Evolutionary conservation across 1,140 invertebrate species (phyloP).

Genomic region (Brachionus calyciflorus): DNA sequence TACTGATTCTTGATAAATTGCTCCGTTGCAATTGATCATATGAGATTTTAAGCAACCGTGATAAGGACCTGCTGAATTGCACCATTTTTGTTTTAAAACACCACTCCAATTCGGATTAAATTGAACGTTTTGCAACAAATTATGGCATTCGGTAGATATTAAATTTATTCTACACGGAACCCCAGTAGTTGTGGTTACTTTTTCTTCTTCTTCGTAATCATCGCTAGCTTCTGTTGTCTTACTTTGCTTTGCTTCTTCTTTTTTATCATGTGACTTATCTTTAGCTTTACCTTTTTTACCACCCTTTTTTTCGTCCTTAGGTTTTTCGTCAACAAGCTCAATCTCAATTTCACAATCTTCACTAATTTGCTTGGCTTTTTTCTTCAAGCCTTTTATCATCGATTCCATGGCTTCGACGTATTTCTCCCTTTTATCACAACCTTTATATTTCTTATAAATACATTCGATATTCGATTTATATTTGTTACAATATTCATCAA

Average conservation of each 20-base stretch:
- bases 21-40: constrained; percentile 3
- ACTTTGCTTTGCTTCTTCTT: background rate
- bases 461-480: constrained; percentile 30
- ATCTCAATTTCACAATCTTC: constrained; percentile 45
- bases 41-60: constrained; percentile 8
- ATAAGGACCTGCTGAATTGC: constrained; percentile 2
- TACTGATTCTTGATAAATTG: constrained; percentile 4
- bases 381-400: constrained; percentile 33
- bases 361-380: constrained; percentile 29
- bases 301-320: background rate
- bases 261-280: background rate
- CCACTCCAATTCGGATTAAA: constrained; percentile 37
- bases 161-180: background rate
- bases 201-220: constrained; percentile 16
- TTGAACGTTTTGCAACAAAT: constrained; percentile 18
- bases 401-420: constrained; percentile 29
- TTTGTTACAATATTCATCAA: constrained; percentile 30
- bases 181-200: background rate
- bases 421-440: constrained; percentile 37
- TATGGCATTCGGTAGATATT: constrained; percentile 15
- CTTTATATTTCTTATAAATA: constrained; percentile 37
- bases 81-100: constrained; percentile 22
- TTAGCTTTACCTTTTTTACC: background rate
- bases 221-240: background rate
- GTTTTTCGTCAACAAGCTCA: background rate